Percentiles rank a stretch among this genome's conserved stretches.
These are phyloP conservation scores for Papilio aristodemus DNA, from an alignment of 1,140 invertebrate genomes.

Conservation along the genomic window DNA sequence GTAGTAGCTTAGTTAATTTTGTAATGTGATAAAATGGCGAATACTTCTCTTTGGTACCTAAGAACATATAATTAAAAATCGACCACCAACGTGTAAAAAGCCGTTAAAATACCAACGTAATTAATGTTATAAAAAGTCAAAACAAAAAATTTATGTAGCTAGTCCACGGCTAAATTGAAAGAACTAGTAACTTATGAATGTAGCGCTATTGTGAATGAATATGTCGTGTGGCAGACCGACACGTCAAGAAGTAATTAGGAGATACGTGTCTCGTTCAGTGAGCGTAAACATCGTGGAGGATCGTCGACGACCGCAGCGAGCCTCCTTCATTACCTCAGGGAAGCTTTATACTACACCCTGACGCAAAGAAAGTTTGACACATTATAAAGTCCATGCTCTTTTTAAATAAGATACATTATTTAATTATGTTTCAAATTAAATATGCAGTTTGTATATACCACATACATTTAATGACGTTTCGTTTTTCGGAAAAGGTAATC, in stretches of 20 bases:
- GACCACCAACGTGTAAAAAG: too few species aligned
- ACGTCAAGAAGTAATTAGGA: constrained; percentile 24
- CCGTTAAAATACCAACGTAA: too few species aligned
- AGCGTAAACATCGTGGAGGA: background rate
- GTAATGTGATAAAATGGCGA: too few species aligned
- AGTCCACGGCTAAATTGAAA: background rate
- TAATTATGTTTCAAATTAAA: background rate
- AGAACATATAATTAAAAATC: too few species aligned
- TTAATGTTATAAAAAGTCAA: background rate
- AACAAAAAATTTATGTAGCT: background rate
- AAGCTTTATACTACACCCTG: background rate
- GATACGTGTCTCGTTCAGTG: constrained; percentile 12
- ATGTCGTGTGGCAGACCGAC: background rate
- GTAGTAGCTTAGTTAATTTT: too few species aligned
- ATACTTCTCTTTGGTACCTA: too few species aligned
- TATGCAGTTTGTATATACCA: background rate
- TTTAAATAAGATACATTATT: background rate
- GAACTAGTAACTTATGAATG: background rate
- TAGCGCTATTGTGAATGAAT: background rate
- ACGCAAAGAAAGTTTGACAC: background rate
- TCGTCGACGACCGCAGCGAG: background rate
- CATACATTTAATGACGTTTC: too few species aligned
- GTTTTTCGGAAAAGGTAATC: too few species aligned
- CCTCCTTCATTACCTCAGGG: constrained; percentile 6
- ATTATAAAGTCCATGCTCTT: constrained; percentile 2